These are phyloP conservation scores for Synanthedon andrenaeformis DNA, from an alignment of 2,888 invertebrate species.

Conservation along the genomic window DNA sequence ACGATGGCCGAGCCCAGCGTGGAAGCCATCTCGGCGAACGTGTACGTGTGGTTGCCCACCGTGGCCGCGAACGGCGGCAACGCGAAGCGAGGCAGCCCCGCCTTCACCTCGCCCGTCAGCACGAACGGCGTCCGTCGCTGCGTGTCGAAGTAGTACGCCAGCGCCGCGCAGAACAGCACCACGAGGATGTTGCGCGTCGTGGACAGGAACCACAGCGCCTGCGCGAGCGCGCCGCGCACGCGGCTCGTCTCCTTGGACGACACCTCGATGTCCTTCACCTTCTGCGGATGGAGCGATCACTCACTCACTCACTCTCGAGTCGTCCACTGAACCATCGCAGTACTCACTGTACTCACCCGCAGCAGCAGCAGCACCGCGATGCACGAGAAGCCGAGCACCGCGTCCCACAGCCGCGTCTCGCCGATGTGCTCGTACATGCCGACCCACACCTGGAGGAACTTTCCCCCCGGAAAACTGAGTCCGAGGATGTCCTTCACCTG, in stretches of 20 bases:
- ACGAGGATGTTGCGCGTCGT: constrained; percentile 83
- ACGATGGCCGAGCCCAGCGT: constrained; percentile 88
- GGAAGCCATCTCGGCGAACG: constrained; percentile 78
- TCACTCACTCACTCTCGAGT: background rate
- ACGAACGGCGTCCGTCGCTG: constrained; percentile 73
- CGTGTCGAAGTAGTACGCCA: constrained; percentile 75
- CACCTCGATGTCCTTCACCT: constrained; percentile 76
- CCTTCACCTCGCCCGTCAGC: constrained; percentile 77
- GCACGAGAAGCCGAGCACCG: constrained; percentile 76
- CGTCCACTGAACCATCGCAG: background rate
- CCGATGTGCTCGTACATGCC: constrained; percentile 77
- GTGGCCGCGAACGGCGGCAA: constrained; percentile 76
- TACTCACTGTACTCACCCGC: constrained; percentile 62
- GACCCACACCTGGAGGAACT: constrained; percentile 79
- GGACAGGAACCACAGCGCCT: constrained; percentile 78
- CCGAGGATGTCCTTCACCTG: constrained; percentile 83
- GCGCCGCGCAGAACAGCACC: constrained; percentile 75
- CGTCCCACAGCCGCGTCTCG: constrained; percentile 78
- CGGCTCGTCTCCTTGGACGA: constrained; percentile 20
- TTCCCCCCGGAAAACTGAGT: constrained; percentile 75
- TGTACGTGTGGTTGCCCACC: constrained; percentile 74
- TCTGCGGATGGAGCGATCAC: constrained; percentile 54
- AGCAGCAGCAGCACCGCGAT: constrained; percentile 77
- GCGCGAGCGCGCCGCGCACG: constrained; percentile 53
- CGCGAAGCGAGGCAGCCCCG: constrained; percentile 75